Evolutionary conservation across 2,888 invertebrate species (phyloP).

Genomic region (Ectemnius lituratus): DNA sequence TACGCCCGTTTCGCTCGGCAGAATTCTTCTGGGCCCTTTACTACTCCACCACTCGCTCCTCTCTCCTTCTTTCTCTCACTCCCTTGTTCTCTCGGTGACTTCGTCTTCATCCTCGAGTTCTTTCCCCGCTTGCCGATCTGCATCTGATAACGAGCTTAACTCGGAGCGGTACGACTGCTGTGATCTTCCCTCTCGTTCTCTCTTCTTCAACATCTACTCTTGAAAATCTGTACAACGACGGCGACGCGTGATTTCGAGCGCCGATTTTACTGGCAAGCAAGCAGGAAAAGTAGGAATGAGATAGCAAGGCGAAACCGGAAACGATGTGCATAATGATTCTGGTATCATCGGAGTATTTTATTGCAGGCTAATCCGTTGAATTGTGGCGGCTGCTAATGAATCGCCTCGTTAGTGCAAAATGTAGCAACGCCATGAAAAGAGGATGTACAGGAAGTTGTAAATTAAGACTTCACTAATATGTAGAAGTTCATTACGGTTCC

Average conservation of each 20-base stretch:
- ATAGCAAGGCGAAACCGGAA: neutral
- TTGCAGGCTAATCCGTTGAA: slow-evolving; percentile 14
- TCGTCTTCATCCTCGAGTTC: slow-evolving; percentile 40
- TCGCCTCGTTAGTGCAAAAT: slow-evolving; percentile 12
- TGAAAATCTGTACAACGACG: slow-evolving; percentile 11
- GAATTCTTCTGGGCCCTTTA: slow-evolving; percentile 51
- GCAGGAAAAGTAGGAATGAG: neutral
- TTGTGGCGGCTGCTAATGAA: slow-evolving; percentile 7
- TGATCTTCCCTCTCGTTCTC: too few species aligned
- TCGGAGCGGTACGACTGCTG: slow-evolving; percentile 27
- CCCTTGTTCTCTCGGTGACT: slow-evolving; percentile 10
- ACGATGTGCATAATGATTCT: neutral
- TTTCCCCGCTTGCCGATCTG: slow-evolving; percentile 56
- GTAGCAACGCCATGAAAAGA: neutral
- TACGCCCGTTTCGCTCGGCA: slow-evolving; percentile 66
- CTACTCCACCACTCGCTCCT: slow-evolving; percentile 34
- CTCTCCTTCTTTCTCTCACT: slow-evolving; percentile 40
- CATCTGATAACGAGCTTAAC: slow-evolving; percentile 68
- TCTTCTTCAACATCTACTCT: too few species aligned
- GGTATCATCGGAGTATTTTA: slow-evolving; percentile 14
- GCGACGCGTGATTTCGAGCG: slow-evolving; percentile 34
- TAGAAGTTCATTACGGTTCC: neutral
- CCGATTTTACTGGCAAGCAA: too few species aligned
- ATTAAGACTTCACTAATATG: slow-evolving; percentile 36
- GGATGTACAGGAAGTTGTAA: slow-evolving; percentile 41